Conservation (phyloP, 1,140 invertebrate species). For the Drosophila chauvacae region DNA sequence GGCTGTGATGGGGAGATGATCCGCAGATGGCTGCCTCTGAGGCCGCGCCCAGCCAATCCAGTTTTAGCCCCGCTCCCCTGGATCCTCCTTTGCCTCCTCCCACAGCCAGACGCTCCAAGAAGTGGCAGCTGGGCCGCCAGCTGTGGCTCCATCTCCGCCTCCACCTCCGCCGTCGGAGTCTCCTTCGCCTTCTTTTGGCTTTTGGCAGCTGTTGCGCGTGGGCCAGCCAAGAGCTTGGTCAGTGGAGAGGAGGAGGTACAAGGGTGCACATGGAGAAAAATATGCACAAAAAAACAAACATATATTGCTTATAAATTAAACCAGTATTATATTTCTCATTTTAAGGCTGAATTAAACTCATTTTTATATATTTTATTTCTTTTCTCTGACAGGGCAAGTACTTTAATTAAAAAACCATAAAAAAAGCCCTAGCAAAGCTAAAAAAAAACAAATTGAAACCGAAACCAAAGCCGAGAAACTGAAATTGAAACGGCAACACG, state of each 20-base stretch:
- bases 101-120: conserved; percentile 9
- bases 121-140: conserved; percentile 47
- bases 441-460: conserved; percentile 14
- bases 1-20: conserved; percentile 41
- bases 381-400: not conserved
- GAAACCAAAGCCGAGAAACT: conserved; percentile 1
- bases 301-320: too few species aligned
- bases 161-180: not conserved
- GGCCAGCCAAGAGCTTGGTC: conserved; percentile 22
- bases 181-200: conserved; percentile 27
- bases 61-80: conserved; percentile 33
- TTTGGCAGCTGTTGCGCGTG: conserved; percentile 45
- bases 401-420: conserved; percentile 47
- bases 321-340: too few species aligned
- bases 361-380: not conserved
- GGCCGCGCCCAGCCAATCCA: conserved; percentile 69
- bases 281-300: too few species aligned
- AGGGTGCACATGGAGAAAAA: conserved; percentile 2
- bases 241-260: not conserved
- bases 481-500: conserved; percentile 18
- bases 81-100: conserved; percentile 1
- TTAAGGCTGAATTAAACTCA: too few species aligned
- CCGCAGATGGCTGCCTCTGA: conserved; percentile 54
- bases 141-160: conserved; percentile 45
- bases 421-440: conserved; percentile 5